Base-by-base conservation (phyloP, 2,888 invertebrate genomes). In the Nezara viridula region DNA sequence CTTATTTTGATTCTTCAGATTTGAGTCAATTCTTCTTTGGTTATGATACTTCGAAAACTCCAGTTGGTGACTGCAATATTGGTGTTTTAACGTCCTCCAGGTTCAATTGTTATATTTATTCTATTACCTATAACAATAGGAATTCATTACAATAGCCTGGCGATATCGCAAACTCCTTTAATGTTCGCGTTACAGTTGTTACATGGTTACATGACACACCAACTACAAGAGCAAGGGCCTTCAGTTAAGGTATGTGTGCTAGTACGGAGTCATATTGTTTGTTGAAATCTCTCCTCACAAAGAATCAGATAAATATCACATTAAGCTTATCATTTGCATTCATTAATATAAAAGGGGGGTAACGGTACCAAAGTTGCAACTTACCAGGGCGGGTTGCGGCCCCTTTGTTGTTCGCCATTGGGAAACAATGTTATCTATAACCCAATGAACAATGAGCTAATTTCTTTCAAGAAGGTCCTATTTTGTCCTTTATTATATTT, bases 221-320 rank as follows among this genome's bases (percentile, higher is more conserved):
- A n/a, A 32, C 37, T 37, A 73, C 66, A 73, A 73, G 66, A 37
- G 37, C 66, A 73, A 73, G 66, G 32, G 66, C 66, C 37, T 73
- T 37, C 60, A 60, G 27, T 60, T 27, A 37, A 32, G 66, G 66
- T 37, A 73, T 73, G 66, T 73, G 66, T 73, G 66, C 37, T 73
- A 73, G 66, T 73, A 60, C 60, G 9, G 32, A 73, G 66, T 73
- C 37, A 37, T 73, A 73, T 73, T 32, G 32, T 73, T 73, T 73
- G 66, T 21, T 21, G 66, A 73, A 73, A 73, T 73, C 66, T 32
- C 66, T 73, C 66, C 27, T 73, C 66, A 37, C 66, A 73, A 73
- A 37, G 66, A 73, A 73, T 73, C 37, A 32, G 66, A 73, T 73
- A 73, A 73, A 73, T 73, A 73, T 73, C 66, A 73, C 32, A 73